Base-by-base conservation (phyloP, 2,888 invertebrate genomes). In the Spialia ferax region DNA sequence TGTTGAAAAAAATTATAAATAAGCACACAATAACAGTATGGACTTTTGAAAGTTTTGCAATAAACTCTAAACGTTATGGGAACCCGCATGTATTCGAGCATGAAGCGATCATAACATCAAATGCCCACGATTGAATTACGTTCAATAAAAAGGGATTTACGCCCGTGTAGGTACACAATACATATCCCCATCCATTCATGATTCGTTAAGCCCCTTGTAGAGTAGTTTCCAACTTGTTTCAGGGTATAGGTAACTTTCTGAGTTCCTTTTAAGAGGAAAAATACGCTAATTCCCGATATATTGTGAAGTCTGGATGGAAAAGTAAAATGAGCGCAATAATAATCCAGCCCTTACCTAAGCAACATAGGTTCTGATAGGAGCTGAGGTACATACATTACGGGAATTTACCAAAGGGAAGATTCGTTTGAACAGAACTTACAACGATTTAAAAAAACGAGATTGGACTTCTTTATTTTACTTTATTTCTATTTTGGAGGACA, bases 71-170 rank as follows among this genome's bases (percentile, higher is more conserved):
- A n/a, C 6, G n/a, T 38, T 38, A n/a, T 38, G 23, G 59, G n/a
- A n/a, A 38, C 38, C 38, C 38, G 38, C 38, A 38, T 38, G 38
- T n/a, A 38, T 38, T 6, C n/a, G 38, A 42, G 42, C 15, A 42
- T 18, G 42, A 15, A 15, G 15, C 15, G 42, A 42, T 42, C 42
- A 42, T 42, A 42, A 42, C 42, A 42, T 42, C 42, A 42, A 42
- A 42, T 42, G 13, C 42, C 42, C 45, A 26, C 15, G 15, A 42
- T 42, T 42, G 42, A 42, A 60, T 60, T 60, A 60, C 60, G 45
- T n/a, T 15, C 45, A 60, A 42, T 45, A 13, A 45, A 42, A 59
- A 60, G 42, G 42, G 42, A 45, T 45, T 45, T 45, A 45, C 7
- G 42, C 42, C 42, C 42, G 13, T 45, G 18, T 42, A 15, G 42